Evolutionary conservation across 2,797 vertebrate genomes (phyloP).

Genomic region (Acrocephalus scirpaceus): DNA sequence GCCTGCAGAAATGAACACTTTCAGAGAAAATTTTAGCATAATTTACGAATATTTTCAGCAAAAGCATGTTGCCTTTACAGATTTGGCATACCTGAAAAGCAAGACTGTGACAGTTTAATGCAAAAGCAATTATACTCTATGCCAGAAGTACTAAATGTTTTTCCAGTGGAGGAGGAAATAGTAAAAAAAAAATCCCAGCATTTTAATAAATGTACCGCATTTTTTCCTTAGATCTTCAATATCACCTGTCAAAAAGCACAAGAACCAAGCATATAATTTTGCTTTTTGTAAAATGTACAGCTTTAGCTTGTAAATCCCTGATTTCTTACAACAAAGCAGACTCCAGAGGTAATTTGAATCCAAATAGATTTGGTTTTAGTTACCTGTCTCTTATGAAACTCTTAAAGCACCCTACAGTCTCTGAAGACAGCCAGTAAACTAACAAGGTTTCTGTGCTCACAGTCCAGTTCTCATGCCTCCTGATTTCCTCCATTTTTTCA

Average conservation of each 20-base stretch:
- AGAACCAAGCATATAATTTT: not conserved
- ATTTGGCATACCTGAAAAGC: not conserved
- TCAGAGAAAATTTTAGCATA: not conserved
- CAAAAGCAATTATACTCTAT: slow-evolving; percentile 7
- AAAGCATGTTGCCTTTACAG: not conserved
- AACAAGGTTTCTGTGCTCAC: not conserved
- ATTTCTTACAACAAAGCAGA: not conserved
- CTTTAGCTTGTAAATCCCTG: not conserved
- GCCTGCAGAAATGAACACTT: not conserved
- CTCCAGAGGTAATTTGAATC: not conserved
- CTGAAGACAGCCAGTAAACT: not conserved
- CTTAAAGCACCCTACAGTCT: not conserved
- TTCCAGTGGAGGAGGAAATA: not conserved
- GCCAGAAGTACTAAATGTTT: not conserved
- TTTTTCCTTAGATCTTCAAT: not conserved
- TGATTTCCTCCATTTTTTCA: not conserved
- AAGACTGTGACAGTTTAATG: slow-evolving; percentile 40
- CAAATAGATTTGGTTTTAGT: not conserved
- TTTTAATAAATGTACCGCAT: not conserved
- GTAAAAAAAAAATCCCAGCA: not conserved
- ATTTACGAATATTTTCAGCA: slow-evolving; percentile 10
- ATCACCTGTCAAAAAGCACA: not conserved
- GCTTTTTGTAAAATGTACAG: not conserved
- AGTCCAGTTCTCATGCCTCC: not conserved
- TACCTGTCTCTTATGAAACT: not conserved